phyloP scores from a whole-genome alignment of 2,797 vertebrate genomes.

The Dermochelys coriacea region DNA sequence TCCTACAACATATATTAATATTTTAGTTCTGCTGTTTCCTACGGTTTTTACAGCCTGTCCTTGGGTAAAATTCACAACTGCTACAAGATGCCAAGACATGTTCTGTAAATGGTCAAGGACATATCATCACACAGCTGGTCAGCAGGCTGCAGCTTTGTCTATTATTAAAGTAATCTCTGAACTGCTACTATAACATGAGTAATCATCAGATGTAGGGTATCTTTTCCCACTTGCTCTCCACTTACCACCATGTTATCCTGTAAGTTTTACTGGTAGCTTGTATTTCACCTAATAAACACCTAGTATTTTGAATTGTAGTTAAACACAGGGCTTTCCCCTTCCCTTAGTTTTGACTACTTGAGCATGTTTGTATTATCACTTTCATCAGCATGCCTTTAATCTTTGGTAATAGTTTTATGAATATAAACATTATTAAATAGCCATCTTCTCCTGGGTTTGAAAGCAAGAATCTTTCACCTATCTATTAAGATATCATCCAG shows the following conservation, averaged over 20 bases:
- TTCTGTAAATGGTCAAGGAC: conserved; percentile 1
- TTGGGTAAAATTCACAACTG: not conserved
- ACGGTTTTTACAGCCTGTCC: not conserved
- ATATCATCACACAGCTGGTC: not conserved
- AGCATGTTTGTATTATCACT: not conserved
- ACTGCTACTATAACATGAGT: not conserved
- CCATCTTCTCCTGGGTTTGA: not conserved
- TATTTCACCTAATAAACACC: conserved; percentile 1
- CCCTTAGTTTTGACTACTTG: not conserved
- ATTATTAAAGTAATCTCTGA: conserved; percentile 47
- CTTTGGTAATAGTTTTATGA: conserved; percentile 26
- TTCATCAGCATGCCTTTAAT: not conserved
- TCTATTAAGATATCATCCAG: not conserved
- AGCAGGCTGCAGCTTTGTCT: conserved; percentile 33
- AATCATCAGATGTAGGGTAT: conserved; percentile 16
- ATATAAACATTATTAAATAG: not conserved
- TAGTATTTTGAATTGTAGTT: not conserved
- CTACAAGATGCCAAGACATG: conserved; percentile 2
- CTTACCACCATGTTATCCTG: conserved; percentile 8
- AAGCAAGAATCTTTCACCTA: not conserved
- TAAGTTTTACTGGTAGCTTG: conserved; percentile 22
- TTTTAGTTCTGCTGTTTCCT: conserved; percentile 17
- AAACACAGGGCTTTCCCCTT: not conserved
- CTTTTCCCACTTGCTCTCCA: conserved; percentile 26
- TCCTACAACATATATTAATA: conserved; percentile 18